Evolutionary conservation across 2,888 invertebrate genomes (phyloP).

Genomic region (Glaucopsyche alexis): DNA sequence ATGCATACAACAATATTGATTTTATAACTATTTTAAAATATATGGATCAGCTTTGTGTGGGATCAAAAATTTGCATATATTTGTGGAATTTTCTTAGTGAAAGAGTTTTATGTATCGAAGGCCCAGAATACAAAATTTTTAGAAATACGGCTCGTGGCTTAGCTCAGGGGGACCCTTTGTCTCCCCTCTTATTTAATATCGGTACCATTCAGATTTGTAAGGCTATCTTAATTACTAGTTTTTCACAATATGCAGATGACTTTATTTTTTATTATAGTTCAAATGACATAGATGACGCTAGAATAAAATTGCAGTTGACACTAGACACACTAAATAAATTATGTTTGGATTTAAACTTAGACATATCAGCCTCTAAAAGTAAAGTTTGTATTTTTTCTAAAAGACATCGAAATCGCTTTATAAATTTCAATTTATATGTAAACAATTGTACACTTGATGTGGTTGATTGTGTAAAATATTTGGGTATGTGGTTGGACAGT

Average conservation of each 20-base stretch:
- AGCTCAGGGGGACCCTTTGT: slow-evolving; percentile 42
- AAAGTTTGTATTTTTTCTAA: not conserved
- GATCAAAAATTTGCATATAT: slow-evolving; percentile 32
- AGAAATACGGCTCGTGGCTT: slow-evolving; percentile 34
- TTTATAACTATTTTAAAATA: slow-evolving; percentile 26
- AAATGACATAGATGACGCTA: not conserved
- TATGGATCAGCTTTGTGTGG: slow-evolving; percentile 33
- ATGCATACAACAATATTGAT: slow-evolving; percentile 14
- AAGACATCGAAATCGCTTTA: not conserved
- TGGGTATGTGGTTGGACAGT: slow-evolving; percentile 10
- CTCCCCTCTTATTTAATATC: slow-evolving; percentile 42
- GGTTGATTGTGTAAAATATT: not conserved
- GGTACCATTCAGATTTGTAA: slow-evolving; percentile 35
- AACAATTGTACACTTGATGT: not conserved
- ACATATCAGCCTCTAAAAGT: not conserved
- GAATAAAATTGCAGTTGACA: not conserved
- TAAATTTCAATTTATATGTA: not conserved
- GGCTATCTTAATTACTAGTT: not conserved
- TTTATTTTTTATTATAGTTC: slow-evolving; percentile 37
- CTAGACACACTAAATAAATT: not conserved
- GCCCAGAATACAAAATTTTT: not conserved
- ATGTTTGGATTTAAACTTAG: not conserved
- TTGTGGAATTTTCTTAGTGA: slow-evolving; percentile 30
- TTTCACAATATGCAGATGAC: slow-evolving; percentile 28
- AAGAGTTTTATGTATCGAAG: slow-evolving; percentile 22